Base-by-base conservation (phyloP, 1,140 invertebrate genomes). In the Drosophila parvula region DNA sequence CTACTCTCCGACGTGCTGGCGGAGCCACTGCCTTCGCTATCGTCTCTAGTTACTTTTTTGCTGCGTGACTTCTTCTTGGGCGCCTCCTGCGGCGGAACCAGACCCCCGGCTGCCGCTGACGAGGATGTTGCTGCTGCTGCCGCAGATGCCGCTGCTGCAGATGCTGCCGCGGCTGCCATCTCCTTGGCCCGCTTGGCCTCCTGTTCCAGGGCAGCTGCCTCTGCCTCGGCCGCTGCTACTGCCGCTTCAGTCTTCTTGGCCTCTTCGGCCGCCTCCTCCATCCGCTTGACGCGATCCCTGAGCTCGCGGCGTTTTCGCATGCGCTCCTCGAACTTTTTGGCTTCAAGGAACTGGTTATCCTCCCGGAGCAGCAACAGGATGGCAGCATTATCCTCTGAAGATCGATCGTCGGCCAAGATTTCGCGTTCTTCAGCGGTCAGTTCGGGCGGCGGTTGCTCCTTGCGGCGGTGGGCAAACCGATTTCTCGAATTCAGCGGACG, bases 281-380 rank as follows among this genome's bases (percentile, higher is more conserved):
- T 94, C 75, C 96, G 96, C 92, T 95, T 93, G 43, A 97, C 96
- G 9, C 97, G 92, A 68, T 95, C 95, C 90, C 96, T 95, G 10
- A 97, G 96, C 83, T 97, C 96, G 74, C 96, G 96, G 5, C 96
- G 94, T 74, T 95, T 95, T 14, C 95, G 95, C 88, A 96, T 95
- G 22, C 96, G 93, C 63, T 96, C 96, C 60, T 93, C 93, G 9
- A 96, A 92, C 8, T 93, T 92, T 51, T 91, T 91, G 18, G 90
- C 86, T 50, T 90, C 93, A 90, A 83, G 92, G 92, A 84, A 93
- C 92, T 92, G 93, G 93, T 86, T 93, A 92, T 86, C 92, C 89
- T 81, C 93, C 81, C 67, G 90, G 34, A 92, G 61, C 41, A 85
- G 71, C 76, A 89, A 18, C 12, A 92, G 48, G 22, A 92, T 92